These are phyloP conservation scores for Rhinella marina DNA, from an alignment of 2,797 vertebrate species.

Conservation along the genomic window DNA sequence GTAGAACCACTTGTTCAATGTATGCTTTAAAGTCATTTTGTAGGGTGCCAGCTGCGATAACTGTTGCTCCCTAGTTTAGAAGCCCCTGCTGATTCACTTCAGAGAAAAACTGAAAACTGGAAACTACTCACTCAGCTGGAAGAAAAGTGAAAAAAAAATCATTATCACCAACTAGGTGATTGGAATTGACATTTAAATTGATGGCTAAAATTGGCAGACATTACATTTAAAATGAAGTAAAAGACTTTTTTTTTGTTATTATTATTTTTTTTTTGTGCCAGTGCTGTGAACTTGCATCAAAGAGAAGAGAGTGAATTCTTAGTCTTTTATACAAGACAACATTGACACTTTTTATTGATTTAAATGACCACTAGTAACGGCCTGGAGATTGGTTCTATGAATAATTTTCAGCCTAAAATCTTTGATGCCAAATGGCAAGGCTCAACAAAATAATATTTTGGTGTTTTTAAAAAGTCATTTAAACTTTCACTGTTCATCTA, in stretches of 20 bases:
- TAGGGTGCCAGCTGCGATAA: constrained; percentile 49
- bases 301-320: background rate
- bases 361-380: background rate
- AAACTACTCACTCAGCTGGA: constrained; percentile 47
- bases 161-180: constrained; percentile 41
- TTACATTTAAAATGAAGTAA: background rate
- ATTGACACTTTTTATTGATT: background rate
- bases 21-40: constrained; percentile 12
- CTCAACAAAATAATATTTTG: background rate
- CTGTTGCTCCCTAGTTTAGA: constrained; percentile 43
- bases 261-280: too few species aligned
- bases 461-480: too few species aligned
- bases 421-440: background rate
- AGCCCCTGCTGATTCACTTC: constrained; percentile 40
- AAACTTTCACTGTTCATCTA: too few species aligned
- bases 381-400: background rate
- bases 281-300: background rate
- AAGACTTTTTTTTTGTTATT: too few species aligned
- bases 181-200: constrained; percentile 54
- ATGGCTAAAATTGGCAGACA: constrained; percentile 52
- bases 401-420: background rate
- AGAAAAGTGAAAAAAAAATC: constrained; percentile 35
- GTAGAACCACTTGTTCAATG: constrained; percentile 31
- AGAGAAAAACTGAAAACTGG: constrained; percentile 37
- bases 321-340: background rate